Base-by-base conservation (phyloP, 2,113 vertebrate genomes). In the Percina caprodes region DNA sequence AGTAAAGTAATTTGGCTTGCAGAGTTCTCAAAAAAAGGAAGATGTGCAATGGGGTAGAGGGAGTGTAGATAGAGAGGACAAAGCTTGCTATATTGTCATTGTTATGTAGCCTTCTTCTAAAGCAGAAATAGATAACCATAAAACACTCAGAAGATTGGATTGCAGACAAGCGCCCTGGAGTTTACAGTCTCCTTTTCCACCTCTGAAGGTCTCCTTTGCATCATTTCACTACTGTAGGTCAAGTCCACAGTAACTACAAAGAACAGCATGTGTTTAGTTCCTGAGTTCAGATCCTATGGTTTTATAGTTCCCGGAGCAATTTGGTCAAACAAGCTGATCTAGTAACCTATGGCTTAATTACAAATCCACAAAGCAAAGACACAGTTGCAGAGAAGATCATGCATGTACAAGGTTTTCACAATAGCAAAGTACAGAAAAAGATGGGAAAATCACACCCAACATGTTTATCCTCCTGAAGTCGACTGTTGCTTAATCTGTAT, bases 401-500 rank as follows among this genome's bases (percentile, higher is more conserved):
- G 24, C 2, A n/a, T 23, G 11, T 6, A 8, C 19, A 4, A 68
- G 54, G 30, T 45, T 54, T 33, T 80, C 39, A 56, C 63, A 69
- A 70, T 24, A 30, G 9, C 16, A 71, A 65, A 33, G 24, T 35
- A 3, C 74, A 24, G n/a, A 19, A 69, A 46, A 51, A 67, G n/a
- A 61, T 45, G 19, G 65, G 59, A 75, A 74, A 73, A 54, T 67
- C 61, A 49, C 13, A 14, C 74, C 60, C 52, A 56, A 77, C 26
- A 58, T 67, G 62, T 82, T 74, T 56, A 55, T 62, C 62, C n/a
- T 83, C 65, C 55, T 39, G 21, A 66, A 68, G 51, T 49, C 19
- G 9, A 78, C 58, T 76, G 56, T 12, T 30, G 4, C 58, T 81
- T 55, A 67, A 62, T 84, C 79, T 86, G 73, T 87, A 78, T 74